These are phyloP conservation scores for Brachypteracias leptosomus DNA, from an alignment of 2,113 vertebrate species.

Conservation along the genomic window DNA sequence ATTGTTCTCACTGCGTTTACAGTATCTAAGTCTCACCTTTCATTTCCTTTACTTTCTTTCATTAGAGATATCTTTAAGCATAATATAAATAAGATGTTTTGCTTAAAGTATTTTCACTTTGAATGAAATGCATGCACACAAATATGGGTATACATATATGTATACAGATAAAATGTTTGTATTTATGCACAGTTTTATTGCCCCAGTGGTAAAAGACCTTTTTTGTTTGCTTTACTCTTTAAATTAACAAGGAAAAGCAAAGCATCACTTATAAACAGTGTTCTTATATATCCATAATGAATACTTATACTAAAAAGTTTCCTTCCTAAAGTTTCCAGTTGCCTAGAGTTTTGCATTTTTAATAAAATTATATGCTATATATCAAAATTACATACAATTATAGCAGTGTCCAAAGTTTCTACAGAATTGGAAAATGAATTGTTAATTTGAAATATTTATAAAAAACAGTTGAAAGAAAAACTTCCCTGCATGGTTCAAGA, in stretches of 20 bases:
- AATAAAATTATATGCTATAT: not conserved
- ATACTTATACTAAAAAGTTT: not conserved
- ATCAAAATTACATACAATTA: not conserved
- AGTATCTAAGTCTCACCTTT: not conserved
- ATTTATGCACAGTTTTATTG: not conserved
- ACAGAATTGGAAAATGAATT: not conserved
- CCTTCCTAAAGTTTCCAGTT: not conserved
- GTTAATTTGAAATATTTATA: slow-evolving; percentile 14
- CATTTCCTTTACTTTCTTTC: not conserved
- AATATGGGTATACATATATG: not conserved
- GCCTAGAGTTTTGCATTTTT: not conserved
- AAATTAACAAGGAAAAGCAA: not conserved
- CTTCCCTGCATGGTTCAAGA: not conserved
- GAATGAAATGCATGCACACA: not conserved
- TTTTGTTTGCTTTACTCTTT: not conserved
- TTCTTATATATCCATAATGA: not conserved
- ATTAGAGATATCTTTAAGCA: not conserved
- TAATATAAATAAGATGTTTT: not conserved
- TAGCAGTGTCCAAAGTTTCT: not conserved
- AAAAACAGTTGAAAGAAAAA: not conserved
- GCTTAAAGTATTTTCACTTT: not conserved
- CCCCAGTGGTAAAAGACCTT: not conserved
- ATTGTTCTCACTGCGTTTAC: not conserved
- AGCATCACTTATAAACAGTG: not conserved
- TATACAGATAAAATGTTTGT: not conserved